Evolutionary conservation across 2,797 vertebrate genomes (phyloP).

Genomic region (Onychomys leucogaster): DNA sequence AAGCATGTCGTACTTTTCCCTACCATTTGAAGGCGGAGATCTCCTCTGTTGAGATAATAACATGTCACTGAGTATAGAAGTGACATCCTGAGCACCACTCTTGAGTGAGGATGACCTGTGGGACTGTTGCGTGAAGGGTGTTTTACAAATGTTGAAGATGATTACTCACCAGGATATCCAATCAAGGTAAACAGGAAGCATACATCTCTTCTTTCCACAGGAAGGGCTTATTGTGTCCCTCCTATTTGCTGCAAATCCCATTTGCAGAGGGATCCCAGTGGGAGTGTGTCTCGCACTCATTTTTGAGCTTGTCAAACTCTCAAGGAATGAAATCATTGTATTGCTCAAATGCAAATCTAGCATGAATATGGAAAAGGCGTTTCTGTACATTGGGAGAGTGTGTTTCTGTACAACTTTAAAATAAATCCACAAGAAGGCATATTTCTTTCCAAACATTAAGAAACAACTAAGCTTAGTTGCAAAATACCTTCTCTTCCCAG

Average conservation of each 20-base stretch:
- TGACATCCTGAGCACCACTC: constrained; percentile 22
- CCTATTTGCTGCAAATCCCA: constrained; percentile 55
- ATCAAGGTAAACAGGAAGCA: constrained; percentile 62
- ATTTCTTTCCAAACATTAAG: constrained; percentile 74
- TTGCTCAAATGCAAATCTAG: constrained; percentile 74
- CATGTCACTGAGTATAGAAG: neutral
- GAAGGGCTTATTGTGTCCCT: constrained; percentile 59
- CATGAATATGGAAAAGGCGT: constrained; percentile 70
- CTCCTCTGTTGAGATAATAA: neutral
- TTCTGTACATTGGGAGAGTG: constrained; percentile 75
- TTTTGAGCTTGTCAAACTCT: constrained; percentile 74
- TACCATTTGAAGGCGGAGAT: constrained; percentile 29
- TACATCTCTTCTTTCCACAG: constrained; percentile 63
- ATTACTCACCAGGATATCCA: constrained; percentile 62
- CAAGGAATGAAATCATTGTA: constrained; percentile 79
- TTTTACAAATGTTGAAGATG: constrained; percentile 75
- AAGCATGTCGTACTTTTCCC: neutral
- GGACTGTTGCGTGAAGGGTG: neutral
- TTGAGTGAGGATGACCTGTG: constrained; percentile 23
- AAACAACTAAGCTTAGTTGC: constrained; percentile 74
- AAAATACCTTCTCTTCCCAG: constrained; percentile 78
- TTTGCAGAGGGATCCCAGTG: constrained; percentile 56
- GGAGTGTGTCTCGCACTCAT: constrained; percentile 55
- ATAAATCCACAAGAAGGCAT: constrained; percentile 62
- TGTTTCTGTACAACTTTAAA: constrained; percentile 72